Percentiles rank a stretch among this genome's conserved stretches.
Conservation (phyloP, 2,888 invertebrate species). For the Euplexia lucipara region DNA sequence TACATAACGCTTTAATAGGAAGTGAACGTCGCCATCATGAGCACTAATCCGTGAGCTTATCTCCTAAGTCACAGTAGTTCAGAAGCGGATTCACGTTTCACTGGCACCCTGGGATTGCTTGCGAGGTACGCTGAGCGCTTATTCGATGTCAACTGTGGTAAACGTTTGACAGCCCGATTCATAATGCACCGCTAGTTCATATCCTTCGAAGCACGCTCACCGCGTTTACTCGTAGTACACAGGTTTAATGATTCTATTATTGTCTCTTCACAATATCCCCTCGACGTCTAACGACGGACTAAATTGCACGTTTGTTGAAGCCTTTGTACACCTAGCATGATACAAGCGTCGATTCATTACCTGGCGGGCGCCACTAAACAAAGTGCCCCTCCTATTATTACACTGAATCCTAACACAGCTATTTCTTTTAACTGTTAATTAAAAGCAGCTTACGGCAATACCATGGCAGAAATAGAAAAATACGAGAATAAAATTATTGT, state of each 20-base stretch:
- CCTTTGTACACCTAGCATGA: not conserved
- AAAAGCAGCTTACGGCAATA: constrained; percentile 22
- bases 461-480: constrained; percentile 18
- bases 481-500: constrained; percentile 7
- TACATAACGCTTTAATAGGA: constrained; percentile 6
- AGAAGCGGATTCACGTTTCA: constrained; percentile 29
- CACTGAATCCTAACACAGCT: constrained; percentile 20
- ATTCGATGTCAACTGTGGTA: constrained; percentile 51
- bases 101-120: constrained; percentile 13
- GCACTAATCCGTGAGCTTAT: constrained; percentile 23
- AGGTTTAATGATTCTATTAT: constrained; percentile 32
- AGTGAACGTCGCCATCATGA: constrained; percentile 11
- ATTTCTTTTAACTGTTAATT: constrained; percentile 45
- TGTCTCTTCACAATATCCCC: constrained; percentile 13
- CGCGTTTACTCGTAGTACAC: not conserved
- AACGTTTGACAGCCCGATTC: constrained; percentile 44
- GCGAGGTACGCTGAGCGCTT: constrained; percentile 34
- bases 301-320: constrained; percentile 21
- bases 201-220: constrained; percentile 7
- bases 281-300: constrained; percentile 12
- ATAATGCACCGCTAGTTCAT: constrained; percentile 43
- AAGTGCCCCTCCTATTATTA: constrained; percentile 24
- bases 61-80: constrained; percentile 26
- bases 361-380: constrained; percentile 8
- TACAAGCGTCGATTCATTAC: constrained; percentile 3